Evolutionary conservation across 2,888 invertebrate genomes (phyloP).

Genomic region (Ganaspis brasiliensis): DNA sequence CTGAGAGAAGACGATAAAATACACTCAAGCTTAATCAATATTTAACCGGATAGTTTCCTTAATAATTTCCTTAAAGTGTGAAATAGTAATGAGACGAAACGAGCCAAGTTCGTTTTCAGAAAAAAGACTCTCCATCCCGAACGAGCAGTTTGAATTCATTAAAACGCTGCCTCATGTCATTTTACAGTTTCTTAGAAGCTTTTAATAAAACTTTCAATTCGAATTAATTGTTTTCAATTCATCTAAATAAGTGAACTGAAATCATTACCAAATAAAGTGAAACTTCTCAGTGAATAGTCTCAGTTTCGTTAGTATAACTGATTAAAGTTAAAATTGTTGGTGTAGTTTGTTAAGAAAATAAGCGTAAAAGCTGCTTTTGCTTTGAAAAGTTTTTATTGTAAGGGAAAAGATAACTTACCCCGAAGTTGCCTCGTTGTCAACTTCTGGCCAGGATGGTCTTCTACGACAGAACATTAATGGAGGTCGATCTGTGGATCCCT

Average conservation of each 20-base stretch:
- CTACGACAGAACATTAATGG: conserved; percentile 89
- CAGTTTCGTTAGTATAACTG: too few species aligned
- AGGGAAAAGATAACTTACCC: conserved; percentile 84
- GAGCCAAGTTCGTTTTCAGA: conserved; percentile 16
- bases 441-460: conserved; percentile 91
- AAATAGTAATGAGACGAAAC: not conserved
- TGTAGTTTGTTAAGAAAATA: not conserved
- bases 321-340: not conserved
- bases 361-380: not conserved
- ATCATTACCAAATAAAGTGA: too few species aligned
- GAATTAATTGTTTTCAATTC: not conserved
- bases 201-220: not conserved
- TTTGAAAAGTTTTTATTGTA: not conserved
- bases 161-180: not conserved
- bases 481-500: conserved; percentile 84
- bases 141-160: conserved; percentile 11
- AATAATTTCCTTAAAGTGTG: conserved; percentile 23
- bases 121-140: not conserved
- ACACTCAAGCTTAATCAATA: conserved; percentile 25
- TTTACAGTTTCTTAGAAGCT: not conserved
- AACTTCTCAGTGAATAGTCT: too few species aligned
- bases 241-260: too few species aligned
- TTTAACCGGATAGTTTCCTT: conserved; percentile 16
- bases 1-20: not conserved
- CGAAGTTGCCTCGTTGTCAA: conserved; percentile 91